These are phyloP conservation scores for Asbolus verrucosus DNA, from an alignment of 1,140 invertebrate species.

Conservation along the genomic window DNA sequence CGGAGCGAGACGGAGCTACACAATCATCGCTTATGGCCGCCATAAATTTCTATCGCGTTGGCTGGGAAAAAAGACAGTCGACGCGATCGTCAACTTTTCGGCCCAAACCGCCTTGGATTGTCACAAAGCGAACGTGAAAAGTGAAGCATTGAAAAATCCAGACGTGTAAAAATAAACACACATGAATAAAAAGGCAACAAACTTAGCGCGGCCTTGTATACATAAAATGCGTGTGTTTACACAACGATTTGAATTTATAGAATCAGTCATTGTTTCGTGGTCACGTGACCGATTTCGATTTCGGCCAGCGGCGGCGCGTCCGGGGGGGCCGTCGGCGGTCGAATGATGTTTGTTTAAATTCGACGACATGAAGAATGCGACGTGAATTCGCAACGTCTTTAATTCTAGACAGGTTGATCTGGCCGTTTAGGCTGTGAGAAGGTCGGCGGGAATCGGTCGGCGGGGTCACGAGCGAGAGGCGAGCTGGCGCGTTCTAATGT, in stretches of 20 bases:
- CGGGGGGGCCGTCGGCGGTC: no score
- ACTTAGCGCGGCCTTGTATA: constrained; percentile 37
- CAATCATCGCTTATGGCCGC: constrained; percentile 45
- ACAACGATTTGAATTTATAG: constrained; percentile 23
- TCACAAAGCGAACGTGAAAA: constrained; percentile 20
- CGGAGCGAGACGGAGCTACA: constrained; percentile 44
- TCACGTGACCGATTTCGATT: constrained; percentile 7
- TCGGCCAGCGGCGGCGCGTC: no score
- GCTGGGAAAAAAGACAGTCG: constrained; percentile 41
- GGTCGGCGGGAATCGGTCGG: no score
- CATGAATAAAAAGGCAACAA: constrained; percentile 47
- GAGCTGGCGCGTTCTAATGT: no score
- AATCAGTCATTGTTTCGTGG: constrained; percentile 4
- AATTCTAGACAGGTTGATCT: no score
- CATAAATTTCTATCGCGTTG: constrained; percentile 52
- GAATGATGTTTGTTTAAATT: no score
- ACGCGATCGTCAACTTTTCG: constrained; percentile 7
- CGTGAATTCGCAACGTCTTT: no score
- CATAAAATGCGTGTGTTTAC: constrained; percentile 43
- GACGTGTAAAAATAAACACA: constrained; percentile 45
- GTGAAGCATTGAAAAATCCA: constrained; percentile 45
- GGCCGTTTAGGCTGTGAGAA: no score
- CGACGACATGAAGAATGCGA: neutral
- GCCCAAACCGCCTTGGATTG: constrained; percentile 18
- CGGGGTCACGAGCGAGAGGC: no score